These are phyloP conservation scores for Liasis olivaceus DNA, from an alignment of 2,797 vertebrate species.

Conservation along the genomic window DNA sequence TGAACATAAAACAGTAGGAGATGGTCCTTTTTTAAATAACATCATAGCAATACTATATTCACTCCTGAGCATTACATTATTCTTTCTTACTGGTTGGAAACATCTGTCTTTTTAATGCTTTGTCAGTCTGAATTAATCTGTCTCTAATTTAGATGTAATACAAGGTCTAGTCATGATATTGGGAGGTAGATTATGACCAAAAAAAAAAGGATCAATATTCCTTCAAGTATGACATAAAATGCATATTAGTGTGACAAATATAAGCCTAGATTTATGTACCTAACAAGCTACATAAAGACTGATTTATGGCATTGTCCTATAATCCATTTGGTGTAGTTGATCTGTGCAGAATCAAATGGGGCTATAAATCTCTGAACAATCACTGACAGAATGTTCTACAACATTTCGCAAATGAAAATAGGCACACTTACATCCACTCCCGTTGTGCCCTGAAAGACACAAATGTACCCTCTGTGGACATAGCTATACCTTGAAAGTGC, in stretches of 20 bases:
- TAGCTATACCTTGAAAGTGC: background rate
- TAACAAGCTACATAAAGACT: background rate
- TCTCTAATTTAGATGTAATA: conserved; percentile 13
- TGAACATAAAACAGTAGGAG: background rate
- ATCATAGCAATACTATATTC: background rate
- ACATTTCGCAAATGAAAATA: conserved; percentile 7
- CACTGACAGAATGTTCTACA: background rate
- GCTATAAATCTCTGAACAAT: conserved; percentile 22
- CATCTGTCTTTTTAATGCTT: conserved; percentile 28
- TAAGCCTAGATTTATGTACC: background rate
- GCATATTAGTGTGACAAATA: conserved; percentile 7
- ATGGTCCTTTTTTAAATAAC: background rate
- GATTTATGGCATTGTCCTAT: conserved; percentile 15
- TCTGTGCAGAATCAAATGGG: conserved; percentile 5
- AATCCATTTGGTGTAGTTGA: background rate
- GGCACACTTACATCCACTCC: background rate
- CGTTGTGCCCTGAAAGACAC: background rate
- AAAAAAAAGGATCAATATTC: conserved; percentile 2
- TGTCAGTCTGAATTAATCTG: conserved; percentile 30
- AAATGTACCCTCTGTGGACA: background rate
- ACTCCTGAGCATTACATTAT: background rate
- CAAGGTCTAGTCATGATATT: background rate
- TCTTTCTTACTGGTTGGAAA: background rate
- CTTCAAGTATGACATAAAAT: background rate
- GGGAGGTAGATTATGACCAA: background rate